These are phyloP conservation scores for Lasioglossum malachurum DNA, from an alignment of 2,888 invertebrate species.

Conservation along the genomic window DNA sequence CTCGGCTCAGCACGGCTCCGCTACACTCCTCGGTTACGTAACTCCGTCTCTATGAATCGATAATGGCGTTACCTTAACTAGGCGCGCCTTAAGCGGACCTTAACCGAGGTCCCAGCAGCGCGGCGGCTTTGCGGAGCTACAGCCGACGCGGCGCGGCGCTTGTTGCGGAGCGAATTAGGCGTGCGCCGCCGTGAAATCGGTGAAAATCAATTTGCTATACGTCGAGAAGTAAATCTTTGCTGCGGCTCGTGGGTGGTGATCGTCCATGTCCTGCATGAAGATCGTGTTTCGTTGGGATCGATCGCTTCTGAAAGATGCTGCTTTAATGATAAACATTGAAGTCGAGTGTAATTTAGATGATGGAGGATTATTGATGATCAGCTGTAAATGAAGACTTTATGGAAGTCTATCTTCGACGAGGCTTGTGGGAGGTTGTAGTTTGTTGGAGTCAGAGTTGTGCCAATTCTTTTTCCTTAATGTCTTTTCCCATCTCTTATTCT, in stretches of 20 bases:
- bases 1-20: background rate
- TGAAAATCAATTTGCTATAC: slow-evolving; percentile 10
- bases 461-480: no score
- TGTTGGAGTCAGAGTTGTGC: background rate
- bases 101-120: slow-evolving; percentile 49
- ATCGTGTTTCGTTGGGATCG: background rate
- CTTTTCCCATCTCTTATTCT: no score
- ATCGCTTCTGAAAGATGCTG: background rate
- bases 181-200: slow-evolving; percentile 3
- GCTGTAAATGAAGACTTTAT: background rate
- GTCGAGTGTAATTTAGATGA: background rate
- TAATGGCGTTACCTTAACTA: slow-evolving; percentile 70
- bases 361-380: background rate
- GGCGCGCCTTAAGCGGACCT: slow-evolving; percentile 57
- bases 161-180: slow-evolving; percentile 11
- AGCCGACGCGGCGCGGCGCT: slow-evolving; percentile 13
- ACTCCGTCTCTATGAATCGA: slow-evolving; percentile 69
- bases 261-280: background rate
- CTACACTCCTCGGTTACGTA: slow-evolving; percentile 60
- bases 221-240: background rate
- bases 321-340: background rate
- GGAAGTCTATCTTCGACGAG: background rate
- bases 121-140: slow-evolving; percentile 29
- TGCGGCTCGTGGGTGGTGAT: background rate
- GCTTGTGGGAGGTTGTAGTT: background rate